Conservation (phyloP, 2,888 invertebrate species). For the Schizaphis graminum region DNA sequence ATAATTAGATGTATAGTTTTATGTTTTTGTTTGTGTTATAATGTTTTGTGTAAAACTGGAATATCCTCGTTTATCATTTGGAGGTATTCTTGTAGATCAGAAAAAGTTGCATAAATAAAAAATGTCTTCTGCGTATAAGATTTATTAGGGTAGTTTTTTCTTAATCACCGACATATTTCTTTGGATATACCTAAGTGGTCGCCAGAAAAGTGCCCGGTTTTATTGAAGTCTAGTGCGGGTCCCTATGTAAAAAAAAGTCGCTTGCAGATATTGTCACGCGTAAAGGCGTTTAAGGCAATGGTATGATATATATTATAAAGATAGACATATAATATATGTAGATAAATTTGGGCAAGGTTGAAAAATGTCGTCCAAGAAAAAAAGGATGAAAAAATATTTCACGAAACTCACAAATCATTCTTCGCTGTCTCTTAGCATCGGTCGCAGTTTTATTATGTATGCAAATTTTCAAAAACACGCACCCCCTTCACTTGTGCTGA, state of each 20-base stretch:
- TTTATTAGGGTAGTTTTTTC: constrained; percentile 56
- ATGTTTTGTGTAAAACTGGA: constrained; percentile 33
- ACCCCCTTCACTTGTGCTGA: constrained; percentile 58
- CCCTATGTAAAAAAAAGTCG: constrained; percentile 15
- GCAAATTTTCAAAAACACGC: constrained; percentile 64
- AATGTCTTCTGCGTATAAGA: constrained; percentile 37
- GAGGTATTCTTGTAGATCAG: constrained; percentile 45
- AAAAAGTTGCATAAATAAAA: constrained; percentile 48
- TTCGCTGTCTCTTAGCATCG: constrained; percentile 58
- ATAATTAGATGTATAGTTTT: constrained; percentile 1
- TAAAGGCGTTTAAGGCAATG: constrained; percentile 38
- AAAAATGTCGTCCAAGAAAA: constrained; percentile 55
- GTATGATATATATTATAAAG: background rate
- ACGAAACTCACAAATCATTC: constrained; percentile 63
- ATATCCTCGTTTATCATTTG: constrained; percentile 47
- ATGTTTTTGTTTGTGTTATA: constrained; percentile 14
- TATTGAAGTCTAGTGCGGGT: constrained; percentile 33
- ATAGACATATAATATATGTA: constrained; percentile 28
- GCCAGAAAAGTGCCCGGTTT: constrained; percentile 56
- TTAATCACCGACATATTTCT: constrained; percentile 37
- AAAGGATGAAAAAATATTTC: constrained; percentile 49
- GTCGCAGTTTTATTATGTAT: constrained; percentile 64
- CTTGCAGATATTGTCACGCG: constrained; percentile 42
- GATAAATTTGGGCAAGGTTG: constrained; percentile 47
- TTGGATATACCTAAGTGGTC: constrained; percentile 35